phyloP scores from a whole-genome alignment of 2,797 vertebrate genomes.

The Neomorphus geoffroyi region DNA sequence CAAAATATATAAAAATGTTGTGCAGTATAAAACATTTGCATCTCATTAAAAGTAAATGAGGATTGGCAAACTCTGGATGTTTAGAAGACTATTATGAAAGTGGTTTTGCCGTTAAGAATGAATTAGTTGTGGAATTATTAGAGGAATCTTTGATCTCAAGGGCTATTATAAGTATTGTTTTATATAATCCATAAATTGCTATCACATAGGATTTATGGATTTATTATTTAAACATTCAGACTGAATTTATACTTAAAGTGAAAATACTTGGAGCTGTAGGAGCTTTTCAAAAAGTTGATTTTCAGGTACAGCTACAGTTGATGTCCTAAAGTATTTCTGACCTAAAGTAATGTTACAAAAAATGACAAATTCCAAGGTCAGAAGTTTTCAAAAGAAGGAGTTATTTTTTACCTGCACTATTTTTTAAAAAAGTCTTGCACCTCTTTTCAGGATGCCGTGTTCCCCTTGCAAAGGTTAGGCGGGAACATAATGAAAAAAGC shows the following conservation, averaged over 20 bases:
- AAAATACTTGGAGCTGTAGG: background rate
- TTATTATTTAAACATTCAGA: background rate
- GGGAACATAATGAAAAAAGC: background rate
- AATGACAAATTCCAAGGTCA: background rate
- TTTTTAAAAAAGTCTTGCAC: background rate
- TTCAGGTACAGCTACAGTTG: background rate
- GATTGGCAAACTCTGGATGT: constrained; percentile 11
- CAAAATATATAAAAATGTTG: constrained; percentile 8
- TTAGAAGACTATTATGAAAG: constrained; percentile 21
- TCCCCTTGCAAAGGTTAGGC: background rate
- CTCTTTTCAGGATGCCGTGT: background rate
- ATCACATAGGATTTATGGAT: background rate
- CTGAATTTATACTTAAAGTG: background rate
- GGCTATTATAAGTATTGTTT: background rate
- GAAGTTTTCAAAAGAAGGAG: background rate
- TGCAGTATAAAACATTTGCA: constrained; percentile 7
- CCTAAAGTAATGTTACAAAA: background rate
- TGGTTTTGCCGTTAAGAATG: background rate
- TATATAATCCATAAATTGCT: background rate
- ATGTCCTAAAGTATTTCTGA: background rate
- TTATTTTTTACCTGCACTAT: background rate
- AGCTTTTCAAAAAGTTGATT: background rate
- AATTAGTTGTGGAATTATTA: constrained; percentile 17
- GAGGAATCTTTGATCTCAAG: constrained; percentile 9
- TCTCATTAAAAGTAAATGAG: constrained; percentile 57